Conservation (phyloP, 1,140 invertebrate species). For the Wiebesia pumilae region DNA sequence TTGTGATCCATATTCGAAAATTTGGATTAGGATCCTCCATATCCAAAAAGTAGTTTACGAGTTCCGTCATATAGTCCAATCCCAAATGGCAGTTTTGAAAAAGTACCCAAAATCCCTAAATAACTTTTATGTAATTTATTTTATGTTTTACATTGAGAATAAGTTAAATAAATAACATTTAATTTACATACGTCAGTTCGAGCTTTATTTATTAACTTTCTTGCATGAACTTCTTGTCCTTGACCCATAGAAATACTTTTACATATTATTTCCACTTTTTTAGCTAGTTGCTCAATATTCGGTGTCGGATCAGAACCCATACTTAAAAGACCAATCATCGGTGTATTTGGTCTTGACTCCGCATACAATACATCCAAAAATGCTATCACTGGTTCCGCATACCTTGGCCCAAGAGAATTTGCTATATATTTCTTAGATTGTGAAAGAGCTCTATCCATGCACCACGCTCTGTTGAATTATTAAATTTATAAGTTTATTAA, state of each 20-base stretch:
- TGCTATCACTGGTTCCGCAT: slow-evolving; percentile 88
- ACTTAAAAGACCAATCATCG: slow-evolving; percentile 91
- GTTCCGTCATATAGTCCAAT: slow-evolving; percentile 90
- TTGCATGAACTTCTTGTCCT: slow-evolving; percentile 92
- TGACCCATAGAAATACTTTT: slow-evolving; percentile 92
- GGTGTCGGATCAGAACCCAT: slow-evolving; percentile 94
- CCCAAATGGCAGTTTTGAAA: slow-evolving; percentile 95
- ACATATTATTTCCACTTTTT: slow-evolving; percentile 82
- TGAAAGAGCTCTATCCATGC: slow-evolving; percentile 89
- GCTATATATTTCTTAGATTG: slow-evolving; percentile 90
- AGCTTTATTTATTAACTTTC: slow-evolving; percentile 83
- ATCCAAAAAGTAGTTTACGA: slow-evolving; percentile 74
- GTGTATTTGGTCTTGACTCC: slow-evolving; percentile 86
- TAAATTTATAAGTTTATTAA: neutral
- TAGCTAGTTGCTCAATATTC: slow-evolving; percentile 88
- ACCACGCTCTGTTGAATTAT: slow-evolving; percentile 81
- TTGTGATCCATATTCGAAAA: slow-evolving; percentile 93
- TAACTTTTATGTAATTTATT: neutral
- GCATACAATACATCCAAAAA: slow-evolving; percentile 86
- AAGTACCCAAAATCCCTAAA: slow-evolving; percentile 85
- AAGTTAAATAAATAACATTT: neutral
- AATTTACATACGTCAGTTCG: slow-evolving; percentile 77
- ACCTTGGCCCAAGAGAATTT: slow-evolving; percentile 81
- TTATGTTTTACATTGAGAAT: neutral
- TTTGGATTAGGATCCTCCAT: slow-evolving; percentile 78